Base-by-base conservation (phyloP, 2,888 invertebrate species). In the Plagiodera versicolora region DNA sequence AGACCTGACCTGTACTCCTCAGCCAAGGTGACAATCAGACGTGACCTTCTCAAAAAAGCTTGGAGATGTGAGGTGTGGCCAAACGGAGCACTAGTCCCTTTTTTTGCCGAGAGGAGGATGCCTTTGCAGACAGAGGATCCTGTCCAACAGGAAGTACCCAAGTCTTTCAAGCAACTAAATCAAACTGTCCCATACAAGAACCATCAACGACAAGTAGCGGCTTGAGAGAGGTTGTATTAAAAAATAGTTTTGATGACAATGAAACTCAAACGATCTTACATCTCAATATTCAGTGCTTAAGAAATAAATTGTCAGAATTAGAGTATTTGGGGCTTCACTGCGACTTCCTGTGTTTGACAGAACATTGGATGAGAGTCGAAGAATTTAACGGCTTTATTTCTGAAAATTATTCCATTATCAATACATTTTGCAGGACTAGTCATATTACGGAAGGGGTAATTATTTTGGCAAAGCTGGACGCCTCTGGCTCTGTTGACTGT, bases 201-300 rank as follows among this genome's bases (percentile, higher is more conserved):
- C 19, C n/a, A n/a, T n/a, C 47, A 18, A 47, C 47, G 18, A 47
- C 47, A 47, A 47, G 47, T 18, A 47, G 47, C 47, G 47, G 18
- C 47, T 47, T n/a, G n/a, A n/a, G n/a, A n/a, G n/a, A n/a, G n/a
- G 47, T 47, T 47, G 47, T 53, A 53, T 19, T 4, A 53, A 44
- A 53, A 53, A 53, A n/a, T n/a, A n/a, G n/a, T n/a, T n/a, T n/a
- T n/a, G n/a, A n/a, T n/a, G n/a, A 50, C 18, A 50, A 30, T 50
- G 50, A 50, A 50, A 16, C 18, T 18, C 20, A 48, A 20, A 19
- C 48, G 4, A 24, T 48, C 24, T 19, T 50, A 16, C 50, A 50
- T 30, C 50, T 50, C 30, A 50, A 50, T 30, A 50, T 50, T 14
- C 50, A 30, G 50, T 50, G 50, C 16, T 50, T 50, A 50, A 50